These are phyloP conservation scores for Pogonomyrmex barbatus DNA, from an alignment of 1,140 invertebrate species.

Conservation along the genomic window DNA sequence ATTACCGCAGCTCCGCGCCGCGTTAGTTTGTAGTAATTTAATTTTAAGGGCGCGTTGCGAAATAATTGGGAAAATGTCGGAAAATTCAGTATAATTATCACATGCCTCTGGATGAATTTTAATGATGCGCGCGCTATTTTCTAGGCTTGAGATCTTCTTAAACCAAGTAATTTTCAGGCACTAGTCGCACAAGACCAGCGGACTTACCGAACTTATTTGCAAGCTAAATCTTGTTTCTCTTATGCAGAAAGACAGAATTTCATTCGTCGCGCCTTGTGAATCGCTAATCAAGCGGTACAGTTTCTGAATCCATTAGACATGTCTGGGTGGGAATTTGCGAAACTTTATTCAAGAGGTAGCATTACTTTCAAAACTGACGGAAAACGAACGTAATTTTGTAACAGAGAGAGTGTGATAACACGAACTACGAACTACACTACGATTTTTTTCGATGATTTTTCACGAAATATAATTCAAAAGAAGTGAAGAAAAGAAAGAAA, in stretches of 20 bases:
- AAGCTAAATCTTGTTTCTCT: conserved; percentile 50
- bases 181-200: conserved; percentile 19
- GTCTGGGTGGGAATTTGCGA: neutral
- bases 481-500: too few species aligned
- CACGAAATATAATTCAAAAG: neutral
- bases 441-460: neutral
- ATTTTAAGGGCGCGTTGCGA: neutral
- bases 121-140: conserved; percentile 26
- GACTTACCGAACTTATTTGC: conserved; percentile 48
- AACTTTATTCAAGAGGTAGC: neutral
- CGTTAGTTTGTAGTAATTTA: neutral
- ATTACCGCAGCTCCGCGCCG: neutral
- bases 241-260: conserved; percentile 39
- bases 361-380: neutral
- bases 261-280: conserved; percentile 24
- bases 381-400: neutral
- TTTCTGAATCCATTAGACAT: conserved; percentile 34
- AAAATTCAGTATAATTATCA: conserved; percentile 25
- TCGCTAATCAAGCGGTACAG: conserved; percentile 32
- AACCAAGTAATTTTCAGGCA: conserved; percentile 33
- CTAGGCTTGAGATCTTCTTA: neutral
- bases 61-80: neutral
- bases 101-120: conserved; percentile 8
- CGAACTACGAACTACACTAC: neutral
- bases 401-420: neutral